phyloP scores from a whole-genome alignment of 2,797 vertebrate genomes.

The Galaxias olidus region DNA sequence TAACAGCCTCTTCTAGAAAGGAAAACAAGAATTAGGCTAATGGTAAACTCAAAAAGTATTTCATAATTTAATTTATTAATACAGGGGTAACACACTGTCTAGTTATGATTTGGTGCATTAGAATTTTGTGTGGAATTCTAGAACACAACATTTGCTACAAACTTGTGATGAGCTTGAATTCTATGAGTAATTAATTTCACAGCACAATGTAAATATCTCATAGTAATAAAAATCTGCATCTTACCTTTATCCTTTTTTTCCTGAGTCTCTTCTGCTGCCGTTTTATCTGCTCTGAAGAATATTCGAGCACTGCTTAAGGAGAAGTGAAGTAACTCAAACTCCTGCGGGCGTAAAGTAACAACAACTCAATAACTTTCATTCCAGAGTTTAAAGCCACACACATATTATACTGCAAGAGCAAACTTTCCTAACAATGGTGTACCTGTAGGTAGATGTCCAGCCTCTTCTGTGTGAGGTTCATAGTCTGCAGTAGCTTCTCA shows the following conservation, averaged over 20 bases:
- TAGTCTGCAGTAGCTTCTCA: slow-evolving; percentile 94
- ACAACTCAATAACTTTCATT: not conserved
- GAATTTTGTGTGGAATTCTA: too few relatives aligned
- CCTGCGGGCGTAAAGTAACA: slow-evolving; percentile 70
- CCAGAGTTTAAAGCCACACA: not conserved
- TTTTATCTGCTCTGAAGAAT: slow-evolving; percentile 98
- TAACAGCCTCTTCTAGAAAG: slow-evolving; percentile 77
- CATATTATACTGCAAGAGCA: not conserved
- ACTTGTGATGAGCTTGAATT: not conserved
- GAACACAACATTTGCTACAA: too few relatives aligned
- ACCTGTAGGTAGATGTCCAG: slow-evolving; percentile 95
- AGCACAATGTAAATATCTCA: too few relatives aligned
- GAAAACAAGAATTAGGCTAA: slow-evolving; percentile 31
- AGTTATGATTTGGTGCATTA: too few relatives aligned
- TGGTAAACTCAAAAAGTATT: not conserved
- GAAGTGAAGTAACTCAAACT: slow-evolving; percentile 98
- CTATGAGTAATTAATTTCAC: not conserved
- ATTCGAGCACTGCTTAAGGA: slow-evolving; percentile 97
- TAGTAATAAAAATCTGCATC: slow-evolving; percentile 44
- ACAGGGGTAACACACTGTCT: too few relatives aligned
- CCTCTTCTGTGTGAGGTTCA: slow-evolving; percentile 98
- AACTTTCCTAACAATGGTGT: slow-evolving; percentile 18
- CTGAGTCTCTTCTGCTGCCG: slow-evolving; percentile 94
- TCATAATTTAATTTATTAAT: not conserved
- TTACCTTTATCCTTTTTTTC: slow-evolving; percentile 92